Conservation (phyloP, 2,888 invertebrate species). For the Nephrotoma guestfalica region DNA sequence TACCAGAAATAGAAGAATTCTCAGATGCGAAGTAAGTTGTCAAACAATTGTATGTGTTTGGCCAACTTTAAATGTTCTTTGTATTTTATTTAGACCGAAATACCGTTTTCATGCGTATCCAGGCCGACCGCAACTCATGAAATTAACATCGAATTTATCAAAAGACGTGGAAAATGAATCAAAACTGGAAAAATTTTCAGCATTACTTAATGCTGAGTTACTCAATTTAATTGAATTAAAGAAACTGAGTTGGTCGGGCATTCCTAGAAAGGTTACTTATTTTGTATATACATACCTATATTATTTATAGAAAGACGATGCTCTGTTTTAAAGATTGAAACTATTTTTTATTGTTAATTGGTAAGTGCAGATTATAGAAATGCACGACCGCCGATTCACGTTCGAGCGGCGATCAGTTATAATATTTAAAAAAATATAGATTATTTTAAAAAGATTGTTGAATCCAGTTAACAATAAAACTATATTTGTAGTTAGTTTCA, state of each 20-base stretch:
- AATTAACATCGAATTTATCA: conserved; percentile 39
- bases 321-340: neutral
- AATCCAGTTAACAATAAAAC: no score
- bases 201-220: conserved; percentile 57
- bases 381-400: no score
- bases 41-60: no score
- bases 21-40: neutral
- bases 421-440: no score
- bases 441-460: no score
- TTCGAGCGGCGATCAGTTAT: no score
- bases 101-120: conserved; percentile 39
- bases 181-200: conserved; percentile 74
- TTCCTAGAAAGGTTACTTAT: conserved; percentile 68
- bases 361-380: no score
- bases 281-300: neutral
- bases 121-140: conserved; percentile 58
- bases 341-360: no score
- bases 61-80: no score
- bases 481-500: no score
- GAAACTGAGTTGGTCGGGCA: conserved; percentile 90
- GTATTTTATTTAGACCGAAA: conserved; percentile 14
- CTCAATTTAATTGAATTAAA: conserved; percentile 77
- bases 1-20: neutral
- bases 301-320: neutral
- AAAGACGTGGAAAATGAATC: conserved; percentile 58